These are phyloP conservation scores for Papilio polytes DNA, from an alignment of 1,140 invertebrate species.

Conservation along the genomic window DNA sequence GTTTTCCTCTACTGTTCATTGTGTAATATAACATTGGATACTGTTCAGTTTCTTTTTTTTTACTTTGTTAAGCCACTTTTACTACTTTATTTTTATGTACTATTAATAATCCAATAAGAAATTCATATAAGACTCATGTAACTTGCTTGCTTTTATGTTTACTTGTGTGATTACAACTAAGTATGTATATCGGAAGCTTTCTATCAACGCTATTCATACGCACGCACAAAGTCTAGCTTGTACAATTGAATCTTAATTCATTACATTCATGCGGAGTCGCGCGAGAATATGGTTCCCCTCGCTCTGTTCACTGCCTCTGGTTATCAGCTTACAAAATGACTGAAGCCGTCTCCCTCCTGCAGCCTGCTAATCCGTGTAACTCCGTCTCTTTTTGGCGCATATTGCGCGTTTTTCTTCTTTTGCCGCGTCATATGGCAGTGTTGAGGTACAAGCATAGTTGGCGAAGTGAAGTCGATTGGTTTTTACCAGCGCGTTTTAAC, in stretches of 20 bases:
- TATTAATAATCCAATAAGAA: slow-evolving; percentile 25
- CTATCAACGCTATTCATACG: slow-evolving; percentile 63
- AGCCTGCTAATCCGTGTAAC: slow-evolving; percentile 65
- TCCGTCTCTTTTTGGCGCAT: slow-evolving; percentile 72
- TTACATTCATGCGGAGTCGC: slow-evolving; percentile 80
- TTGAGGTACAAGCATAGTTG: slow-evolving; percentile 69
- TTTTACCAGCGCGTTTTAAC: slow-evolving; percentile 22
- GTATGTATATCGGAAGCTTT: slow-evolving; percentile 54
- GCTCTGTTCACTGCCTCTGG: slow-evolving; percentile 78
- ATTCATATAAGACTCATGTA: slow-evolving; percentile 19
- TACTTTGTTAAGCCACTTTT: background rate
- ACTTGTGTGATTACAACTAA: slow-evolving; percentile 21
- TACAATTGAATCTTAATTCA: slow-evolving; percentile 82
- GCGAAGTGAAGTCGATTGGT: slow-evolving; percentile 56
- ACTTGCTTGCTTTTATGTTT: background rate
- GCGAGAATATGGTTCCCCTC: slow-evolving; percentile 82
- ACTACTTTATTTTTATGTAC: background rate
- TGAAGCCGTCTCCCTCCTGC: slow-evolving; percentile 71
- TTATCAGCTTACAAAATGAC: slow-evolving; percentile 83
- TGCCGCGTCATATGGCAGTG: slow-evolving; percentile 79
- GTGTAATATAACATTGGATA: slow-evolving; percentile 49
- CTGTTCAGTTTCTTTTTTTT: slow-evolving; percentile 5
- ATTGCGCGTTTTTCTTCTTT: slow-evolving; percentile 83
- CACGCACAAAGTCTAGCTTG: slow-evolving; percentile 65
- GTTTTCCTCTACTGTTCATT: slow-evolving; percentile 63